Conservation (phyloP, 2,797 vertebrate species). For the Gymnodraco acuticeps region DNA sequence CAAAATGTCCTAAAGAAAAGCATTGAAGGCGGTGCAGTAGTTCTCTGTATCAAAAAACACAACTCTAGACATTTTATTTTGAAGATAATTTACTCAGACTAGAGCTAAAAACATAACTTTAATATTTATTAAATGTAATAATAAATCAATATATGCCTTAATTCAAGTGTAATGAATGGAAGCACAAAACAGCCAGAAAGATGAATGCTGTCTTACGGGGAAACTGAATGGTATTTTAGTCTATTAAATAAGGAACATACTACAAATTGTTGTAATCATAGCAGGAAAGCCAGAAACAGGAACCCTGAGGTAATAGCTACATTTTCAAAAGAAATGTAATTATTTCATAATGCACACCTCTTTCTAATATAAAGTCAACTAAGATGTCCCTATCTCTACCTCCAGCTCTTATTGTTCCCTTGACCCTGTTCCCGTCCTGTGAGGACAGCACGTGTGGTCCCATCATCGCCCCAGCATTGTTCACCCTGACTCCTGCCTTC, state of each 20-base stretch:
- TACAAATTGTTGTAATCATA: conserved; percentile 1
- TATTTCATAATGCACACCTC: conserved; percentile 6
- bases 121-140: no score
- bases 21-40: neutral
- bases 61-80: neutral
- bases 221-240: neutral
- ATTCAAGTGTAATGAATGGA: neutral
- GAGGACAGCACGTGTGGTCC: conserved; percentile 53
- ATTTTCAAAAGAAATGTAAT: conserved; percentile 17
- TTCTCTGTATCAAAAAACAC: conserved; percentile 4
- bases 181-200: neutral
- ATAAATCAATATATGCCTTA: neutral
- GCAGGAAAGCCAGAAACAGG: conserved; percentile 2
- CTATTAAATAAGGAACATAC: neutral
- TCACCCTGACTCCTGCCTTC: conserved; percentile 53
- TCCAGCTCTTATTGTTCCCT: conserved; percentile 44
- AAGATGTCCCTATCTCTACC: conserved; percentile 30
- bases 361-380: conserved; percentile 32
- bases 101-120: neutral
- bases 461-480: conserved; percentile 50
- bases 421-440: conserved; percentile 53
- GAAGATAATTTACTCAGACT: conserved; percentile 1
- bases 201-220: neutral
- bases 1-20: conserved; percentile 10
- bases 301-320: neutral